A percentile compares a stretch with the other conserved stretches of the same genome.
These are phyloP conservation scores for Leucoraja erinaceus DNA, from an alignment of 2,113 vertebrate species.

Conservation along the genomic window DNA sequence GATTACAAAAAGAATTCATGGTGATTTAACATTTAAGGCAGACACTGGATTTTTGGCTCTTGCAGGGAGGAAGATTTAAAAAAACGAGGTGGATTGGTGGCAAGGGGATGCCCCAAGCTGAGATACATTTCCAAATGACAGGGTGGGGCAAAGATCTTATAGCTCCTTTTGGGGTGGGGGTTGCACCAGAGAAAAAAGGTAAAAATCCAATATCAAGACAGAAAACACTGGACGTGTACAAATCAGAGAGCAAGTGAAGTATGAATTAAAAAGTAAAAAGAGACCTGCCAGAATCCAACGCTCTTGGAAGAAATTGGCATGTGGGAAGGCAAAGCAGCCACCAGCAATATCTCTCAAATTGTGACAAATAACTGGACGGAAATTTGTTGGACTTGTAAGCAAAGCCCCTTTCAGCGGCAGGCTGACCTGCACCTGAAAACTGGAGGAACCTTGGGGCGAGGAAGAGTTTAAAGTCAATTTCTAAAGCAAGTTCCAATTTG, in stretches of 20 bases:
- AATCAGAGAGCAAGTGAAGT: background rate
- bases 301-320: background rate
- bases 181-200: background rate
- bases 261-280: background rate
- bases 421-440: background rate
- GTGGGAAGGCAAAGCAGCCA: background rate
- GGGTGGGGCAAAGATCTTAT: too few species aligned
- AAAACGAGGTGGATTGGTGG: background rate
- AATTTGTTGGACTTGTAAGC: background rate
- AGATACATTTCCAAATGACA: background rate
- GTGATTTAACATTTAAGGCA: slow-evolving; percentile 29
- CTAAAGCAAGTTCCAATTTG: background rate
- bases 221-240: background rate
- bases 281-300: background rate
- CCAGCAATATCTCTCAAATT: background rate
- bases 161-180: too few species aligned
- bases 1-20: background rate
- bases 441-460: background rate
- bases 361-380: background rate
- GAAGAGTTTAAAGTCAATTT: background rate
- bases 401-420: background rate
- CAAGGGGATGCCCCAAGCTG: background rate
- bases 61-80: background rate
- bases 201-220: background rate
- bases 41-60: background rate